Base-by-base conservation (phyloP, 2,888 invertebrate genomes). In the Trissolcus brochymenae region DNA sequence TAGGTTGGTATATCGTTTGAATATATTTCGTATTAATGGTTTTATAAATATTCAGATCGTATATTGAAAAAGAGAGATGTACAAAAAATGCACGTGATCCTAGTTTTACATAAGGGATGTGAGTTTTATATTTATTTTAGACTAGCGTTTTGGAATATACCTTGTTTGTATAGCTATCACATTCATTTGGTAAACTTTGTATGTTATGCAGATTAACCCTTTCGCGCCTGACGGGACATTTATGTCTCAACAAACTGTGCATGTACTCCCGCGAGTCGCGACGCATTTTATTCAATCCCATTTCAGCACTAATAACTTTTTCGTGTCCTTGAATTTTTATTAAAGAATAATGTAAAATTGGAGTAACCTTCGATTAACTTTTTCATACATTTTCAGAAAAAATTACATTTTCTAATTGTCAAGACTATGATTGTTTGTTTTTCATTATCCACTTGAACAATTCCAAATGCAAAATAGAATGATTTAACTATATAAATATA, bases 141-240 rank as follows among this genome's bases (percentile, higher is more conserved):
- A 1, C 14, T 16, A 14, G 4, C 46, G 46, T 46, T 46, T 46
- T 46, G 46, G 16, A 16, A 46, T 14, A 21, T 21, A 46, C 46
- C 14, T 46, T 46, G 46, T 46, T 16, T 46, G 14, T 46, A 16
- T 16, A 46, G 46, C 46, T 46, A 46, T 46, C 46, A 46, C 7
- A 46, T 46, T 46, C 46, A 46, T 46, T 46, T 16, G 46, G 14
- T 46, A 46, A 46, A 46, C 14, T 46, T 46, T 46, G 46, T 46
- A 14, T 46, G 46, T 46, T 46, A 46, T 46, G 46, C 46, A 46
- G 46, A 46, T 46, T 46, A 46, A 46, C 46, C 46, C 46, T 46
- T 46, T 46, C 46, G 46, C 46, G 46, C 46, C 46, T 46, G 46
- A 46, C 46, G 46, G 6, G 46, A 46, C 46, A 46, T 46, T 46